Conservation (phyloP, 2,888 invertebrate species). For the Poecilus cupreus region DNA sequence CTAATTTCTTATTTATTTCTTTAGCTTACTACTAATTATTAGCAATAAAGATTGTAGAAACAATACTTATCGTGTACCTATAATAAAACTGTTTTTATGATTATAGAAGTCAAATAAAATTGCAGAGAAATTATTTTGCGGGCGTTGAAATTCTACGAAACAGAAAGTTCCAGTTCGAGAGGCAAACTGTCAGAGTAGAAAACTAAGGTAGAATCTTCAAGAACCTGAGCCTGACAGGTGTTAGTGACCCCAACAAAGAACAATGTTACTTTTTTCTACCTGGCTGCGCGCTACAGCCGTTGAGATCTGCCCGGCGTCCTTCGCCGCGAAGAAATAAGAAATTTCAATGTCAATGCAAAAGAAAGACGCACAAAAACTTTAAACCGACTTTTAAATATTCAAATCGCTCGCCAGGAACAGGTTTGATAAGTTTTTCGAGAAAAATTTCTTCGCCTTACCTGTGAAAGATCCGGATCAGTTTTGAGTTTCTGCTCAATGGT, state of each 20-base stretch:
- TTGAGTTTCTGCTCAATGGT: conserved; percentile 79
- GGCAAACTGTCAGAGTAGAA: neutral
- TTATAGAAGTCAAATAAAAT: too few species aligned
- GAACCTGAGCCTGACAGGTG: conserved; percentile 47
- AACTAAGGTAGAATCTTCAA: neutral
- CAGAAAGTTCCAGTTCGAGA: neutral
- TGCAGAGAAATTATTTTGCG: neutral
- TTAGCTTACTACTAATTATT: too few species aligned
- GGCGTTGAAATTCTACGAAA: neutral
- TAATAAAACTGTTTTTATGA: too few species aligned
- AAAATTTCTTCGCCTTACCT: conserved; percentile 74
- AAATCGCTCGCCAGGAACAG: neutral
- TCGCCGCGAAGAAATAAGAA: conserved; percentile 32
- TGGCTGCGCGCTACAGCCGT: conserved; percentile 45
- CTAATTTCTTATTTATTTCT: too few species aligned
- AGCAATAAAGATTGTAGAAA: too few species aligned
- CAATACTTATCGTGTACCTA: too few species aligned
- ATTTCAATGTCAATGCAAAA: conserved; percentile 52
- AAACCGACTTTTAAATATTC: neutral
- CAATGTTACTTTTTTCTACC: conserved; percentile 59
- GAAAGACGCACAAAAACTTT: neutral
- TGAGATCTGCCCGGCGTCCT: conserved; percentile 17
- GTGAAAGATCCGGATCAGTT: conserved; percentile 80
- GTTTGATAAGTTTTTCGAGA: neutral
- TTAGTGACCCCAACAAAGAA: conserved; percentile 56